Evolutionary conservation across 2,888 invertebrate genomes (phyloP).

Genomic region (Papilio gigon): DNA sequence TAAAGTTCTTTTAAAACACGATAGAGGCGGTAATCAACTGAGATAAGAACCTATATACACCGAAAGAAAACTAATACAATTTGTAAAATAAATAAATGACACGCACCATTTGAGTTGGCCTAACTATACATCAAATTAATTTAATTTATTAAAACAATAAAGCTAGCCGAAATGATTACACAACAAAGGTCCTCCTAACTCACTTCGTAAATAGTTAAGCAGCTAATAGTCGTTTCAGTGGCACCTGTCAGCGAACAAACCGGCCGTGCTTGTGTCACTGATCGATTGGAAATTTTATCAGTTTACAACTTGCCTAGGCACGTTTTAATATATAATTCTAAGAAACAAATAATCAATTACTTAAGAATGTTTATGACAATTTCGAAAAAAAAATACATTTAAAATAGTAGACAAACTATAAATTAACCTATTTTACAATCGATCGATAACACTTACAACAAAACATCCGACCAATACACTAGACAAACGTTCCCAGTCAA

Average conservation of each 20-base stretch:
- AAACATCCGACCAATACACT: slow-evolving; percentile 35
- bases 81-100: not conserved
- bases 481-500: slow-evolving; percentile 35
- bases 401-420: not conserved
- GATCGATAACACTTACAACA: slow-evolving; percentile 12
- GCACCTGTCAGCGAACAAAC: slow-evolving; percentile 28
- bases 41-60: not conserved
- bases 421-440: not conserved
- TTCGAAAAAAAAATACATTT: no score
- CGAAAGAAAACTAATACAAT: not conserved
- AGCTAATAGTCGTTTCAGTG: slow-evolving; percentile 16
- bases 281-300: not conserved
- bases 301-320: not conserved
- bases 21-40: no score
- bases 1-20: no score
- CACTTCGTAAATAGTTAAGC: slow-evolving; percentile 20
- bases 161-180: slow-evolving; percentile 17
- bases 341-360: no score
- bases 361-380: no score
- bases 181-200: slow-evolving; percentile 14
- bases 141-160: slow-evolving; percentile 17
- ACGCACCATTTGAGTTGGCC: not conserved
- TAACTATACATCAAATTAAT: not conserved
- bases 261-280: slow-evolving; percentile 10
- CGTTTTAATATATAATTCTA: no score